phyloP scores from a whole-genome alignment of 2,113 vertebrate species.

The Marmota monax region DNA sequence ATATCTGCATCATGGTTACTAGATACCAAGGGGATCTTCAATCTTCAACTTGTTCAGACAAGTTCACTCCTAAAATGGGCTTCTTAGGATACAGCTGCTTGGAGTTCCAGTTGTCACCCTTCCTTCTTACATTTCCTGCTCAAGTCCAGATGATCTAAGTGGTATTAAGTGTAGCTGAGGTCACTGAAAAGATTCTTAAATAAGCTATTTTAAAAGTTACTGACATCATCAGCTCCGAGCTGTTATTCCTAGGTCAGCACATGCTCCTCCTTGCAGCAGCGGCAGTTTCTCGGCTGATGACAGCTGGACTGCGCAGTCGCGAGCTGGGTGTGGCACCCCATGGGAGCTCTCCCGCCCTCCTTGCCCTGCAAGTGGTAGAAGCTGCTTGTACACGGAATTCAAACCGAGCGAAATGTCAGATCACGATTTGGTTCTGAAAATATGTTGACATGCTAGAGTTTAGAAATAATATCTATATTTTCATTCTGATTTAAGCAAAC shows the following conservation, averaged over 20 bases:
- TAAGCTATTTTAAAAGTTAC: constrained; percentile 75
- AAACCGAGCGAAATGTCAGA: not conserved
- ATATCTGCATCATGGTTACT: not conserved
- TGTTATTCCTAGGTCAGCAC: constrained; percentile 60
- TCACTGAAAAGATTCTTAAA: constrained; percentile 68
- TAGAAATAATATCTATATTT: not conserved
- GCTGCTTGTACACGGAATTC: not conserved
- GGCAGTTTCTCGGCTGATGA: not conserved
- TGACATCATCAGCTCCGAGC: constrained; percentile 64
- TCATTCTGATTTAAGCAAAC: not conserved
- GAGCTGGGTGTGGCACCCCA: too few relatives aligned
- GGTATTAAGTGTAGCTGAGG: constrained; percentile 66
- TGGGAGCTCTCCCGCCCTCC: fast-evolving
- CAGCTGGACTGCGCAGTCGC: not conserved
- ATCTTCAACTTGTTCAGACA: constrained; percentile 54
- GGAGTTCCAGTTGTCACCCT: constrained; percentile 60
- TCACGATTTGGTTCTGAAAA: not conserved
- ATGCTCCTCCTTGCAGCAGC: not conserved
- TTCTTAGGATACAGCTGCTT: constrained; percentile 43
- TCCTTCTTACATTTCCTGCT: constrained; percentile 70
- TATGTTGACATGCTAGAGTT: not conserved
- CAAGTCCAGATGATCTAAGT: constrained; percentile 55
- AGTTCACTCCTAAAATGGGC: constrained; percentile 66
- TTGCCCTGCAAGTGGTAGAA: not conserved
- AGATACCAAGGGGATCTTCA: constrained; percentile 32